phyloP scores from a whole-genome alignment of 2,113 vertebrate species.

The Rhinopithecus roxellana region DNA sequence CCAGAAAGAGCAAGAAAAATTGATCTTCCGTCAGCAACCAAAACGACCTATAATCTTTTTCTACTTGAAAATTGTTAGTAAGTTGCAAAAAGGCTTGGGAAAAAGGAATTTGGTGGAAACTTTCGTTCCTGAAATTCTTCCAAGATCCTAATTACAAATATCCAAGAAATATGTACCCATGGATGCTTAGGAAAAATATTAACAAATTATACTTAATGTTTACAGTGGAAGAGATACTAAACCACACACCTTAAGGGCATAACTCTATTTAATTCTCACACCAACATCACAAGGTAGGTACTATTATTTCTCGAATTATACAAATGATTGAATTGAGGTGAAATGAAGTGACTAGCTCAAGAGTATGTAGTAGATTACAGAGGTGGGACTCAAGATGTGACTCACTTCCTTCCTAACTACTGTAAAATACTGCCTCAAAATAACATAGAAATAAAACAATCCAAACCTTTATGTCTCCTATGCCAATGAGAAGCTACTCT shows the following conservation, averaged over 20 bases:
- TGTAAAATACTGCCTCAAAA: neutral
- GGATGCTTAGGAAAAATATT: neutral
- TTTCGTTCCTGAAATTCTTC: neutral
- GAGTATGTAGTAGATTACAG: neutral
- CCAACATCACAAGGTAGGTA: neutral
- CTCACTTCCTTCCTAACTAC: neutral
- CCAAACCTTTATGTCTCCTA: neutral
- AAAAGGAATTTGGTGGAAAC: constrained; percentile 10
- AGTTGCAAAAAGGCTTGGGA: neutral
- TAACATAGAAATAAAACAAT: neutral
- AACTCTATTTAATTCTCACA: neutral
- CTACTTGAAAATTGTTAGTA: constrained; percentile 51
- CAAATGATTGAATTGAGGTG: neutral
- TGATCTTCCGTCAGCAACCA: constrained; percentile 27
- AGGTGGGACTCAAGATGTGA: neutral
- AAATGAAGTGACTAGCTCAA: neutral
- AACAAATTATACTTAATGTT: neutral
- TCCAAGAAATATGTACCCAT: neutral
- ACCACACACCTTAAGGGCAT: neutral
- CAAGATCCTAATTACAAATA: neutral
- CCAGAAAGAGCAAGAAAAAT: constrained; percentile 35
- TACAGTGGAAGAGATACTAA: neutral
- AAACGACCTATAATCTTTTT: constrained; percentile 32
- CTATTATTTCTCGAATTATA: neutral
- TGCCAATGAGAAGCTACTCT: neutral